Evolutionary conservation across 2,888 invertebrate genomes (phyloP), one percentile per base, ranked within the genome.

Genomic region (Clivina fossor): DNA sequence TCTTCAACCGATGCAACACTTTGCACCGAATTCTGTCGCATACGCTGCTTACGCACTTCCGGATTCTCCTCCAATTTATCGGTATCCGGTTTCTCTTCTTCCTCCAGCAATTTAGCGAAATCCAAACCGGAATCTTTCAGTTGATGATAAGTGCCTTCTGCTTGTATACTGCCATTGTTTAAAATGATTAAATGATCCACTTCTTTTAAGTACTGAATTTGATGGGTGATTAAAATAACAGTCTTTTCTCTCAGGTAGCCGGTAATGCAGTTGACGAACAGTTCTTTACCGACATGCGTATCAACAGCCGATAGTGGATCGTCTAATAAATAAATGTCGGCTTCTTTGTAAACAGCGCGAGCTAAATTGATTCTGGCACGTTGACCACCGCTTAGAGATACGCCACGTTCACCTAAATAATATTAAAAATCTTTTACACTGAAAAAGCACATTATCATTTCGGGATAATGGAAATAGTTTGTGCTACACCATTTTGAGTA

Each of bases 231-330:
- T 26, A 92, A 79, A 38, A 92, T 81, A 15, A 86, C 76, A 1
- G 87, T 86, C 68, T 87, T 84, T 59, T 83, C 78, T n/a, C 79
- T 76, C 62, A 92, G 74, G 65, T 83, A 83, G 4, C 81, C 71
- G 8, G 69, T 78, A 48, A 90, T 79, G 66, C 90, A 92, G 66
- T 86, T 81, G 68, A 94, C 90, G 74, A 94, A 95, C 62, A 95
- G 78, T 72, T 92, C 89, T 3, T 89, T 83, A 1, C 93, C 91
- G 1, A 95, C 94, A 70, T 90, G 89, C 0, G 93, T 83, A 74
- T 95, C 95, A n/a, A 95, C 94, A 0, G 94, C 94, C 58, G 92
- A 88, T 28, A 95, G 76, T 0, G 95, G 94, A 76, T 95, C 95
- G 71, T 95, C 95, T 49, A 95, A 74, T 11, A 95, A 73, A 69